A percentile compares a stretch with the other conserved stretches of the same genome.
Conservation (phyloP, 2,888 invertebrate species). For the Drosophila diplacantha region DNA sequence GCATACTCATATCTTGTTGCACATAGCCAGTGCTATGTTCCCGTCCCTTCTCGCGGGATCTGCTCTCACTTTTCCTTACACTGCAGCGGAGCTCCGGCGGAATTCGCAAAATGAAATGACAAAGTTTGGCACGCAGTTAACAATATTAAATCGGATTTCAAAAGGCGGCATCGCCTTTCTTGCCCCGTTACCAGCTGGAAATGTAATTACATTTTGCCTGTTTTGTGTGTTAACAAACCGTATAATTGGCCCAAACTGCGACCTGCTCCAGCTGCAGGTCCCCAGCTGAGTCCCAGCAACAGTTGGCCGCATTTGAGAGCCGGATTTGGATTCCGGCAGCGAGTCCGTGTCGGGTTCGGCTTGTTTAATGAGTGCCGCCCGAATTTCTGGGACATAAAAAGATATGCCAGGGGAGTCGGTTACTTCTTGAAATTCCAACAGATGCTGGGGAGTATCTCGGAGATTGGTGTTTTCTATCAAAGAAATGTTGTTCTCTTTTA, state of each 20-base stretch:
- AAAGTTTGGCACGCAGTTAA: slow-evolving; percentile 72
- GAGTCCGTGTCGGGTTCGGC: slow-evolving; percentile 18
- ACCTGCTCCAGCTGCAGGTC: slow-evolving; percentile 48
- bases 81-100: slow-evolving; percentile 29
- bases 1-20: slow-evolving; percentile 52
- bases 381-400: slow-evolving; percentile 2
- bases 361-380: slow-evolving; percentile 22
- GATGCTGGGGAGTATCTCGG: not conserved
- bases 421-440: not conserved
- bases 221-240: slow-evolving; percentile 72
- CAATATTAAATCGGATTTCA: slow-evolving; percentile 72
- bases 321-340: slow-evolving; percentile 20
- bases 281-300: slow-evolving; percentile 35
- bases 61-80: slow-evolving; percentile 23
- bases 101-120: slow-evolving; percentile 68
- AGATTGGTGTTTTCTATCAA: slow-evolving; percentile 1
- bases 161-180: slow-evolving; percentile 41
- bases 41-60: slow-evolving; percentile 7
- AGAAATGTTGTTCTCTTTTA: not conserved
- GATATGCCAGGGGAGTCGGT: slow-evolving; percentile 1
- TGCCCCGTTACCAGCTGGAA: slow-evolving; percentile 46
- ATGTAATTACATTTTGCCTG: slow-evolving; percentile 71
- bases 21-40: not conserved
- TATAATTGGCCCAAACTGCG: slow-evolving; percentile 64
- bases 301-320: slow-evolving; percentile 36